Conservation (phyloP, 2,888 invertebrate genomes). For the Mactromeris polynyma region DNA sequence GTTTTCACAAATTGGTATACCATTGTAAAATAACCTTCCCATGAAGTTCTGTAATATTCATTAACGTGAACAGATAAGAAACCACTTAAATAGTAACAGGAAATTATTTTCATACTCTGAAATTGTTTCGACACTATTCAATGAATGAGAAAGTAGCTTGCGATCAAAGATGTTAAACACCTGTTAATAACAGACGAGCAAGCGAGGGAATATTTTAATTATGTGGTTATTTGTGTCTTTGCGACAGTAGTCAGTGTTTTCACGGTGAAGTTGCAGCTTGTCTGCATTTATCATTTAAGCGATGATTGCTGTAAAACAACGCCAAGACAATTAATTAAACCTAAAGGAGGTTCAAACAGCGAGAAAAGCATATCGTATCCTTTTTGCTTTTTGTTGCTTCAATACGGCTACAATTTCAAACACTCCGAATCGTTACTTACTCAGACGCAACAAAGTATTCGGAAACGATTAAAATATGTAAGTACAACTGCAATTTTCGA, state of each 20-base stretch:
- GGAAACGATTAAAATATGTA: neutral
- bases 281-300: constrained; percentile 17
- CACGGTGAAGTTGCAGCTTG: neutral
- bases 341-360: constrained; percentile 7
- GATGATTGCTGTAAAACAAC: neutral
- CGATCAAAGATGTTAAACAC: constrained; percentile 22
- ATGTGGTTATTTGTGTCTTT: constrained; percentile 16
- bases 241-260: constrained; percentile 21
- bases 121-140: neutral
- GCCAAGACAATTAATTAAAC: constrained; percentile 20
- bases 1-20: neutral
- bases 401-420: constrained; percentile 10
- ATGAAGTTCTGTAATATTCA: neutral
- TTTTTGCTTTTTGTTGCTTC: constrained; percentile 10
- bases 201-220: constrained; percentile 1
- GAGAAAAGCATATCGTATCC: neutral
- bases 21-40: neutral
- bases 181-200: constrained; percentile 27
- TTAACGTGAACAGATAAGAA: neutral
- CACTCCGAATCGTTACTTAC: neutral
- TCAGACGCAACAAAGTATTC: constrained; percentile 13
- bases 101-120: neutral
- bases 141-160: constrained; percentile 1
- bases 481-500: too few species aligned
- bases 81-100: constrained; percentile 2